Evolutionary conservation across 2,797 vertebrate species (phyloP), one percentile per base, ranked within the genome.

Genomic region (Setipinna tenuifilis): DNA sequence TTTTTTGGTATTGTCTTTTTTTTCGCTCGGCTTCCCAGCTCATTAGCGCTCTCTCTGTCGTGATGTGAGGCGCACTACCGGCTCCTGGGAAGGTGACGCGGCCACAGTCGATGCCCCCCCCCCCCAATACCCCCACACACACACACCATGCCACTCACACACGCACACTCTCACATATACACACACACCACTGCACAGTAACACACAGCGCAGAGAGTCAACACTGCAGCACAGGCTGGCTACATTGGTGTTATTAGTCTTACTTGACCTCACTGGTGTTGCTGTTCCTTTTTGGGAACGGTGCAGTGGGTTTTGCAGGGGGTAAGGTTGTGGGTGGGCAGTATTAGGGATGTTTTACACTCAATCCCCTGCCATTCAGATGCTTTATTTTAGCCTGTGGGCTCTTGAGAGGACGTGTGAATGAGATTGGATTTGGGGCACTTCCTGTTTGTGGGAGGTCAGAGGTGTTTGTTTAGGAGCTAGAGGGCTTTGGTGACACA

Each of bases 1-100:
- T 83, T 61, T 41, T 44, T 59, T 48, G 25, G 50, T n/a, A 19
- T 54, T 62, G n/a, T 58, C 44, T 11, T 86, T 85, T 83, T 86
- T 78, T 21, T 41, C 4, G 81, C 59, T 83, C 84, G 23, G 16
- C 84, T 89, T 89, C 86, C 86, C 54, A 82, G 75, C 85, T 88
- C 87, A 89, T 89, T 90, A 87, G 82, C 68, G 82, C 68, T 85
- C 84, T 86, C 86, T 88, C 87, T 80, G 62, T 41, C 58, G 31
- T 78, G 71, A 78, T 21, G 35, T 78, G 31, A 78, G 71, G 35
- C 71, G 31, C 35, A 78, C 71, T 78, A 35, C 71, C 71, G 35
- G 28, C 71, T 17, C 71, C 71, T 78, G 19, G 35, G 71, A 78
- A 44, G 71, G 35, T 19, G 71, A 78, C 35, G 17, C 9, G 71